Conservation (phyloP, 2,888 invertebrate species). For the Eurytoma adleriae region DNA sequence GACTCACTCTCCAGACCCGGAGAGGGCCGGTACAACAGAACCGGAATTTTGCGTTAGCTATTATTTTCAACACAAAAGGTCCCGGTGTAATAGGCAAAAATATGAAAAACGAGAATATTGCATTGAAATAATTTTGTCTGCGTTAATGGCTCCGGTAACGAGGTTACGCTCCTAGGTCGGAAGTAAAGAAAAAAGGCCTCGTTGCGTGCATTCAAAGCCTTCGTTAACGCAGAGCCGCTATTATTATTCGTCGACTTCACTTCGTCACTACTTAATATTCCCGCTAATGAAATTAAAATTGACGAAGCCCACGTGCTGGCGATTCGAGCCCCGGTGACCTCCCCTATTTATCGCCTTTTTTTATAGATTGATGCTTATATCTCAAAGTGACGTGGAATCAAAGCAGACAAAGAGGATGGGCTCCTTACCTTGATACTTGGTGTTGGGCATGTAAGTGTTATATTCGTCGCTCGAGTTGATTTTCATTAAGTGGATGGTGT, state of each 20-base stretch:
- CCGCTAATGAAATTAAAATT: too few species aligned
- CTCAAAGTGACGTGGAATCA: not conserved
- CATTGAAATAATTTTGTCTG: too few species aligned
- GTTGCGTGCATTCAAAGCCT: slow-evolving; percentile 4
- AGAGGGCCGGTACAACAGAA: too few species aligned
- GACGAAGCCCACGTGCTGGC: too few species aligned
- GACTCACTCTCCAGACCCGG: too few species aligned
- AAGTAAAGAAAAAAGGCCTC: not conserved
- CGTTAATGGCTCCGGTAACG: slow-evolving; percentile 16
- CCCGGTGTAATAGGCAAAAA: too few species aligned
- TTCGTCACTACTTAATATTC: not conserved
- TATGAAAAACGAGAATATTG: too few species aligned
- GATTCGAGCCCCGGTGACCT: too few species aligned
- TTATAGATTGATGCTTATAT: not conserved
- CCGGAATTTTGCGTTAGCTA: too few species aligned
- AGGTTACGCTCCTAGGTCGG: not conserved
- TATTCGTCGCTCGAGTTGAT: slow-evolving; percentile 69
- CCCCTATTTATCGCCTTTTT: not conserved
- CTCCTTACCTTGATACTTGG: slow-evolving; percentile 69
- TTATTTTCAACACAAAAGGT: too few species aligned
- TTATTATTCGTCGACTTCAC: not conserved
- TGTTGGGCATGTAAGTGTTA: slow-evolving; percentile 70
- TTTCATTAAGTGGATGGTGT: slow-evolving; percentile 56
- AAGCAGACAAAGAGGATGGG: slow-evolving; percentile 16
- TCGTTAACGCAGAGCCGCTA: not conserved